A percentile compares a stretch with the other conserved stretches of the same genome.
Conservation (phyloP, 2,797 vertebrate species). For the Typhlichthys eigenmanni region DNA sequence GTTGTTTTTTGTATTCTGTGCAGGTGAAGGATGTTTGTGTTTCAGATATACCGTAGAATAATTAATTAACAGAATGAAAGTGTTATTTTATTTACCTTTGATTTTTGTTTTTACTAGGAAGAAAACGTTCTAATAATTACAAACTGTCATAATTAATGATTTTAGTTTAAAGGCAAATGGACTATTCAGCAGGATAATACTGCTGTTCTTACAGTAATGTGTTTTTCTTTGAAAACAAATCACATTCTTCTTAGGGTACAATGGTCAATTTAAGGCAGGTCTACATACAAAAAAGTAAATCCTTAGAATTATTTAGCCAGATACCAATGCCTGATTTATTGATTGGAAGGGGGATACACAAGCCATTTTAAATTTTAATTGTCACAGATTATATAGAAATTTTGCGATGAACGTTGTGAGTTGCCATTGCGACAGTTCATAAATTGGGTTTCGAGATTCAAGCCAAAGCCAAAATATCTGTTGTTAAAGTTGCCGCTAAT, state of each 20-base stretch:
- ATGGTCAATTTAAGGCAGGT: background rate
- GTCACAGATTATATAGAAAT: background rate
- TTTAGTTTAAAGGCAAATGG: background rate
- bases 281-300: background rate
- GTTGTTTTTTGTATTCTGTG: slow-evolving; percentile 26
- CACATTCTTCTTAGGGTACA: background rate
- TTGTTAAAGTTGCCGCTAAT: slow-evolving; percentile 6
- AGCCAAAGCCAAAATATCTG: slow-evolving; percentile 6
- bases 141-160: slow-evolving; percentile 12
- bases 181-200: background rate
- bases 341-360: no score
- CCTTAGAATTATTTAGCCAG: background rate
- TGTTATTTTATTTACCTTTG: slow-evolving; percentile 43
- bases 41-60: slow-evolving; percentile 54
- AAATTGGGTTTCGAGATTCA: slow-evolving; percentile 31
- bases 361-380: no score
- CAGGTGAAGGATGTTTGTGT: slow-evolving; percentile 45
- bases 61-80: slow-evolving; percentile 35
- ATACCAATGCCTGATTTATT: background rate
- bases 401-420: slow-evolving; percentile 8
- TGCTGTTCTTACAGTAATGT: background rate
- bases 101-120: slow-evolving; percentile 43
- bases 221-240: background rate
- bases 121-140: slow-evolving; percentile 37
- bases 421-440: slow-evolving; percentile 21